Conservation (phyloP, 2,797 vertebrate genomes). For the Sebastes iracundus region DNA sequence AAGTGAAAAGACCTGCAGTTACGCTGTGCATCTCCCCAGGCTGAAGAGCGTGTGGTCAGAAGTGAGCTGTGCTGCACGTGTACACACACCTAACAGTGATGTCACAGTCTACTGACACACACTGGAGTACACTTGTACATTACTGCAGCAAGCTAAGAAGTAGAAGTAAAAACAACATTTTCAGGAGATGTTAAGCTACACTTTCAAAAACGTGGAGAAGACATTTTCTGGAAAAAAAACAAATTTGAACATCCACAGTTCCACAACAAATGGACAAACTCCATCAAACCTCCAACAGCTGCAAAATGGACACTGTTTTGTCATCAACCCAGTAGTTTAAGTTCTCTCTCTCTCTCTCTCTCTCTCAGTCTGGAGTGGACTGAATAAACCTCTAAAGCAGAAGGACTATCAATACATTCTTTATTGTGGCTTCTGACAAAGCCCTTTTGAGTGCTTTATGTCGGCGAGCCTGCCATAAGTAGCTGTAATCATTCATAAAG, state of each 20-base stretch:
- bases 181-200: neutral
- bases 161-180: neutral
- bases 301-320: neutral
- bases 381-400: constrained; percentile 47
- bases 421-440: constrained; percentile 61
- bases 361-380: neutral
- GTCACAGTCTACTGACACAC: neutral
- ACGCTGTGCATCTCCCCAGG: neutral
- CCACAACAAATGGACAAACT: neutral
- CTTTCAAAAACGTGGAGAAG: neutral
- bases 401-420: constrained; percentile 49
- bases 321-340: neutral
- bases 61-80: neutral
- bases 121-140: neutral
- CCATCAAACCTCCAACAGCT: neutral
- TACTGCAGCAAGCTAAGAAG: neutral
- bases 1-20: neutral
- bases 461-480: constrained; percentile 60
- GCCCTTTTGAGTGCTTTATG: constrained; percentile 63
- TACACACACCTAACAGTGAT: neutral
- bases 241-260: neutral
- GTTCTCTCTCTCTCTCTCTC: neutral
- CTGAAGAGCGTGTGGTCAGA: neutral
- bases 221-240: neutral
- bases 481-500: constrained; percentile 68